Evolutionary conservation across 1,140 invertebrate genomes (phyloP), one percentile per base, ranked within the genome.

Genomic region (Hypsibius dujardini): DNA sequence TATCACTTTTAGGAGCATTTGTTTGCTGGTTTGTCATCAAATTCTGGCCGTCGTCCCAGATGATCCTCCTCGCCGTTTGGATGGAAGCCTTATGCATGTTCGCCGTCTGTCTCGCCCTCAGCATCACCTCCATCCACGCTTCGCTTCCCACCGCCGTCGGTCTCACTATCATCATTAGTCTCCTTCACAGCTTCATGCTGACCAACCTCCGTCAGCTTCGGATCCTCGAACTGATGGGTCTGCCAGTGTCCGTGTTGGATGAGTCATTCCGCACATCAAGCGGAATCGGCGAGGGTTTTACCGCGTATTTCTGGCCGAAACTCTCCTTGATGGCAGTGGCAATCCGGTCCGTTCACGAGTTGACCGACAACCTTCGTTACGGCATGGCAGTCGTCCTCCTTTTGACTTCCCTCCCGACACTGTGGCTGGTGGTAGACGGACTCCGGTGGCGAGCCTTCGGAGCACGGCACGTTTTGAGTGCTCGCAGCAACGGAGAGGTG

Each of bases 151-250:
- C 7, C 42, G 12, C 12, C 12, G 42, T 67, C 7, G 12, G 3
- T 42, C 3, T 42, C 12, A 15, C 7, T 12, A 15, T 67, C 3
- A 42, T 3, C 45, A 7, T 12, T 3, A 12, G 45, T 3, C 12
- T 67, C 62, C 3, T 42, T 15, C 42, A 42, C 62, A 7, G 12
- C 12, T 15, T 7, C 3, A 67, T 67, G 62, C 12, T 45, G 62
- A 15, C 12, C 42, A 67, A 67, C 45, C 62, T 67, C 62, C 62
- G 62, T 15, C 62, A 67, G 45, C 42, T 67, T 7, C 62, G 62
- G 12, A 12, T 67, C 3, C 62, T 67, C 12, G 62, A 67, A 67
- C 45, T 45, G 42, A 67, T 67, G 62, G 42, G 62, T 3, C 42
- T 67, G 12, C 62, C 62, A 42, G 3, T 28, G 28, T 28, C 28